Percentiles rank a stretch among this genome's conserved stretches.
Evolutionary conservation across 2,888 invertebrate species (phyloP).

Genomic region (Sylvicola cinctus): DNA sequence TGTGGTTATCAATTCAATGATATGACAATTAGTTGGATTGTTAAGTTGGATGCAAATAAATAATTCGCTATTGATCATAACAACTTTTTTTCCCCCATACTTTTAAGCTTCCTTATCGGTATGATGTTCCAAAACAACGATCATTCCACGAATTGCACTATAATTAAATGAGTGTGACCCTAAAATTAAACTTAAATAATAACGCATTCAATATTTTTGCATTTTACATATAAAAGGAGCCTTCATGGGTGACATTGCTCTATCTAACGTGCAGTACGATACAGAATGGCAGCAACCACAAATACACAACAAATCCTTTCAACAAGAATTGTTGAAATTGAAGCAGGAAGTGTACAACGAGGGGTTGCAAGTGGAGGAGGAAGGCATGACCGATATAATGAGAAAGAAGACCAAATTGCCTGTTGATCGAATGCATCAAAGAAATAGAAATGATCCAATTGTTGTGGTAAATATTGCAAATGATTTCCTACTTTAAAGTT

Average conservation of each 20-base stretch:
- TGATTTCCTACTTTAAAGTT: too few relatives aligned
- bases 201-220: not conserved
- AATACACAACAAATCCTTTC: conserved; percentile 41
- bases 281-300: conserved; percentile 27
- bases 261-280: conserved; percentile 36
- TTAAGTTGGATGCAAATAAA: too few relatives aligned
- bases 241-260: conserved; percentile 68
- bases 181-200: too few relatives aligned
- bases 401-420: conserved; percentile 50
- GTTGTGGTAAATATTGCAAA: conserved; percentile 15
- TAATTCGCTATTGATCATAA: too few relatives aligned
- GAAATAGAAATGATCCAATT: conserved; percentile 13
- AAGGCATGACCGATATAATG: conserved; percentile 53
- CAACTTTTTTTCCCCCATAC: too few relatives aligned
- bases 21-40: too few relatives aligned
- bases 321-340: conserved; percentile 60
- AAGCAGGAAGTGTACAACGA: conserved; percentile 63
- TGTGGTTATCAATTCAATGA: too few relatives aligned
- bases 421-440: conserved; percentile 26
- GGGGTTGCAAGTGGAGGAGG: conserved; percentile 67
- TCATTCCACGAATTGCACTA: too few relatives aligned
- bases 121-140: too few relatives aligned
- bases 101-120: too few relatives aligned
- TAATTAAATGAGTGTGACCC: too few relatives aligned
- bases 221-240: conserved; percentile 32